Conservation (phyloP, 2,888 invertebrate species). For the Endotricha flammealis region DNA sequence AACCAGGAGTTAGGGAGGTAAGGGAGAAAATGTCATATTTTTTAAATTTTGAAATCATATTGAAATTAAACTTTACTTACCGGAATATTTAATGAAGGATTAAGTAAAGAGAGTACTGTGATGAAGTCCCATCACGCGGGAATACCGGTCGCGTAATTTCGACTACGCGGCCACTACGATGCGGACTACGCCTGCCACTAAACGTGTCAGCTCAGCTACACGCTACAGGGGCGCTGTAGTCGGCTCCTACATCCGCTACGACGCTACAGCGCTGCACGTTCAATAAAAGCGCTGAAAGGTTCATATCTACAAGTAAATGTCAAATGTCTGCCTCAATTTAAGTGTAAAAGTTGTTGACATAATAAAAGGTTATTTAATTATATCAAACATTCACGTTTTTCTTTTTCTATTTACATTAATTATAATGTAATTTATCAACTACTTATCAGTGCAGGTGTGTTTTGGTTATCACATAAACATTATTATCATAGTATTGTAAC, state of each 20-base stretch:
- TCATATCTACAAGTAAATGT: too few relatives aligned
- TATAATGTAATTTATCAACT: too few relatives aligned
- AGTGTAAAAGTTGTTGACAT: too few relatives aligned
- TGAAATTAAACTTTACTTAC: conserved; percentile 28
- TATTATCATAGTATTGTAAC: too few relatives aligned
- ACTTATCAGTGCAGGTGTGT: too few relatives aligned
- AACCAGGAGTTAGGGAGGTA: not conserved
- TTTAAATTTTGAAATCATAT: not conserved
- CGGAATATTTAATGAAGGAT: conserved; percentile 28
- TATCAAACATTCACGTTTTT: too few relatives aligned
- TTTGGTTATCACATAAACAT: too few relatives aligned
- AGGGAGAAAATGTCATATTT: not conserved
- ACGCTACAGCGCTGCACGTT: conserved; percentile 26
- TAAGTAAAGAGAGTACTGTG: conserved; percentile 33
- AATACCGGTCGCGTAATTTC: conserved; percentile 11
- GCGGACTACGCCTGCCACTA: conserved; percentile 36
- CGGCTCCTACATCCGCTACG: conserved; percentile 25
- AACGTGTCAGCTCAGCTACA: conserved; percentile 21
- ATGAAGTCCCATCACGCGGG: conserved; percentile 42
- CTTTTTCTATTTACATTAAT: too few relatives aligned
- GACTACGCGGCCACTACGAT: conserved; percentile 25
- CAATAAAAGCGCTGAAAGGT: conserved; percentile 20
- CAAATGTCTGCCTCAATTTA: too few relatives aligned
- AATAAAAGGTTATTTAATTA: too few relatives aligned
- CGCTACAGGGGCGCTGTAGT: conserved; percentile 37